Base-by-base conservation (phyloP, 2,113 vertebrate genomes). In the Pachyramphus minor region DNA sequence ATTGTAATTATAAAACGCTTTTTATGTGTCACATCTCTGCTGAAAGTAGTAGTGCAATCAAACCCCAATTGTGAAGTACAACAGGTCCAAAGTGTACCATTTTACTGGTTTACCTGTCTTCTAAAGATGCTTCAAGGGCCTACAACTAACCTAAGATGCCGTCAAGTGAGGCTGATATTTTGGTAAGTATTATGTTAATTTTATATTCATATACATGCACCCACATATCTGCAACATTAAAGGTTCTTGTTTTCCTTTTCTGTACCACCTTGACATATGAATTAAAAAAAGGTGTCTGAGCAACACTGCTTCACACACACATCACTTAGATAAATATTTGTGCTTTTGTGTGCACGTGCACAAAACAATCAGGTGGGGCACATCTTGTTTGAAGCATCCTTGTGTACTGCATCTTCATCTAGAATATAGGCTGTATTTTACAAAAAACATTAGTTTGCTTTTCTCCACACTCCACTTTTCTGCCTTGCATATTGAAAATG, bases 341-440 rank as follows among this genome's bases (percentile, higher is more conserved):
- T 1, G 1, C 23, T 39, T n/a, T 9, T 55, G 6, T 22, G 11
- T 16, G 4, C 1, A 3, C 0, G 1, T n/a, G 11, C 42, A 20
- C 2, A 63, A 78, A 88, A 77, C 58, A 47, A 27, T 14, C 13
- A 59, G 39, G 5, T 31, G 8, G 5, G 11, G 2, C 2, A 50
- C 11, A 59, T 11, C 15, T 64, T 20, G 5, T 35, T 37, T 60
- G 35, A 71, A 24, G 3, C 4, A 3, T 62, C 77, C 8, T 53
- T 84, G 45, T 6, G 5, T n/a, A 14, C 11, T 67, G 33, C 15
- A 66, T 33, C 53, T 81, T 44, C 47, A 67, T 47, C 8, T n/a
- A 64, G 28, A 75, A 20, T 28, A 31, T 22, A n/a, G 24, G 9
- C 4, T 64, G 6, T 56, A 27, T 35, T 52, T 68, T 6, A 7